These are phyloP conservation scores for Cynaeus angustus DNA, from an alignment of 2,888 invertebrate species.

Conservation along the genomic window DNA sequence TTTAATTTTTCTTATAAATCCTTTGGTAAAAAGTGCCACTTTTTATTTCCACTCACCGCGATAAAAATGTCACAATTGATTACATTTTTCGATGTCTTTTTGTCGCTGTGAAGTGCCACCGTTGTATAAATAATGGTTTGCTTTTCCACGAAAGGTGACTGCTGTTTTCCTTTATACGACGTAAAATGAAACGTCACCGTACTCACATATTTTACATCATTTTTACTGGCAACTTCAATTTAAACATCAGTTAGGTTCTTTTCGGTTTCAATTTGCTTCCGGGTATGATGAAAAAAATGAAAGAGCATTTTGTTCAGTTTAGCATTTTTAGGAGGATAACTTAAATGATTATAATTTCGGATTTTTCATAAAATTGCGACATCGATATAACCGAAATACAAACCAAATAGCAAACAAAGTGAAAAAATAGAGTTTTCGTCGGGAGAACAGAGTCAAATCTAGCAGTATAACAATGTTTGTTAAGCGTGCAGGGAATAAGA, in stretches of 20 bases:
- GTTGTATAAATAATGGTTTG: conserved; percentile 2
- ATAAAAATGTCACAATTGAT: conserved; percentile 2
- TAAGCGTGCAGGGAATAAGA: conserved; percentile 51
- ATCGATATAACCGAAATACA: conserved; percentile 43
- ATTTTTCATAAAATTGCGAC: conserved; percentile 6
- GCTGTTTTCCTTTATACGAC: background rate
- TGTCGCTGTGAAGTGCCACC: background rate
- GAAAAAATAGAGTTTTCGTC: conserved; percentile 50
- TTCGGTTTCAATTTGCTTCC: background rate
- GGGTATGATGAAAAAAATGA: no score
- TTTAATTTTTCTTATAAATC: conserved; percentile 2
- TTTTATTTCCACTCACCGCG: conserved; percentile 1
- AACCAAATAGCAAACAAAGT: conserved; percentile 50
- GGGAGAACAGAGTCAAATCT: conserved; percentile 53
- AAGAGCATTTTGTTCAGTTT: no score
- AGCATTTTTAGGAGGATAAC: no score
- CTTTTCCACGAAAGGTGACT: background rate
- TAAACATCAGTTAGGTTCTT: background rate
- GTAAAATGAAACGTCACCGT: background rate
- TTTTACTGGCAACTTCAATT: background rate
- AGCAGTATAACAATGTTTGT: conserved; percentile 52
- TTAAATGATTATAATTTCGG: no score
- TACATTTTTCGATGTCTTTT: background rate
- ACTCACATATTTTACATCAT: background rate
- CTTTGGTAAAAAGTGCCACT: background rate